Conservation (phyloP, 2,113 vertebrate genomes). For the Archilochus colubris region DNA sequence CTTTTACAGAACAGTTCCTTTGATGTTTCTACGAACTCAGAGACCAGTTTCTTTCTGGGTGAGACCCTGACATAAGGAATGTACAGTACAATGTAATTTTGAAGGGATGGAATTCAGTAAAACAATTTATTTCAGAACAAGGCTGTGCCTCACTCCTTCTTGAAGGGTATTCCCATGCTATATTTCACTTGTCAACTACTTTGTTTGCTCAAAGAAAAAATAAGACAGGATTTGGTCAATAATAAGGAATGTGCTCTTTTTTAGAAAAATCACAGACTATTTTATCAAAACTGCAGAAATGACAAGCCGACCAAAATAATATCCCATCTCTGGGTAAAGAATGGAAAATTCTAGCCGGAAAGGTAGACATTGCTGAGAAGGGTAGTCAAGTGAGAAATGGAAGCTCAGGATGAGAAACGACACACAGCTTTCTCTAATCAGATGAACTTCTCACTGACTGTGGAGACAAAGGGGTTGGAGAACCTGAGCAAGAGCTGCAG, state of each 20-base stretch:
- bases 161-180: background rate
- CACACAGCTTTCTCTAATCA: background rate
- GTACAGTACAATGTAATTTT: background rate
- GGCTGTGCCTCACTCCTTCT: background rate
- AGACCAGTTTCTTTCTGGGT: background rate
- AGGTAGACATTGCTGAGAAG: background rate
- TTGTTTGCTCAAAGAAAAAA: background rate
- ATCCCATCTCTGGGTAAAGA: background rate
- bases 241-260: background rate
- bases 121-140: conserved; percentile 7
- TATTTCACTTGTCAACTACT: conserved; percentile 11
- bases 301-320: background rate
- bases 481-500: background rate
- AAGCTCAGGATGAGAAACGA: background rate
- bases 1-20: background rate
- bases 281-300: background rate
- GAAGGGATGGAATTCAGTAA: background rate
- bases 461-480: background rate
- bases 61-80: background rate
- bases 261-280: background rate
- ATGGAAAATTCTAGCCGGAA: background rate
- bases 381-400: background rate
- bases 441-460: background rate
- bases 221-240: background rate
- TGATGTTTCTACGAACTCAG: background rate